Evolutionary conservation across 1,140 invertebrate genomes (phyloP).

Genomic region (Ceratina australensis): DNA sequence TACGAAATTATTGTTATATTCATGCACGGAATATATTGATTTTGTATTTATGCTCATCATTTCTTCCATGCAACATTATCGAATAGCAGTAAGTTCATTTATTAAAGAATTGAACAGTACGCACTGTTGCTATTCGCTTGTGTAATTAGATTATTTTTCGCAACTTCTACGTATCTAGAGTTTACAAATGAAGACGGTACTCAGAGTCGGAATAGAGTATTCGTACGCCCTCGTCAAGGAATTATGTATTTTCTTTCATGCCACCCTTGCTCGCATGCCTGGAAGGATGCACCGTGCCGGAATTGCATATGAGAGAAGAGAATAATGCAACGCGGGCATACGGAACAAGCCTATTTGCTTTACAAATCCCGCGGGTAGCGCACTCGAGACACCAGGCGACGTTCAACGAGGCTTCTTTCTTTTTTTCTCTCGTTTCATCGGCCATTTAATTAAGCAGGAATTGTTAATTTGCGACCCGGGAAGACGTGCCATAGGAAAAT

Average conservation of each 20-base stretch:
- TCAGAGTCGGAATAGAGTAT: conserved; percentile 12
- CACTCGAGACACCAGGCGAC: conserved; percentile 52
- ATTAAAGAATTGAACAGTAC: no score
- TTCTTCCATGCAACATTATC: no score
- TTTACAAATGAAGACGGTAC: no score
- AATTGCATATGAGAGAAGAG: conserved; percentile 36
- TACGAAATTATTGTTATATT: no score
- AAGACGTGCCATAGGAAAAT: conserved; percentile 25
- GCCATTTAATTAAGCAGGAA: conserved; percentile 73
- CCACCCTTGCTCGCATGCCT: not conserved
- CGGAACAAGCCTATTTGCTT: conserved; percentile 68
- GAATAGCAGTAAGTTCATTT: no score
- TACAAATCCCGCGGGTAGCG: conserved; percentile 62
- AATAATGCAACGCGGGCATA: conserved; percentile 40
- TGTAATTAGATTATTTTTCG: no score
- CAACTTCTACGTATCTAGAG: no score
- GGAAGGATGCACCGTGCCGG: conserved; percentile 44
- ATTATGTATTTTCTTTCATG: conserved; percentile 36
- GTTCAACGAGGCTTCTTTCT: conserved; percentile 57
- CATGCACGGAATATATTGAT: no score
- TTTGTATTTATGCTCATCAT: no score
- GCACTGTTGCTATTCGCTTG: no score
- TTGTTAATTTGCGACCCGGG: conserved; percentile 69
- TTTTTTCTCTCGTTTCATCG: conserved; percentile 61
- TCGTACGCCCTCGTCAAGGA: conserved; percentile 28